Base-by-base conservation (phyloP, 2,113 vertebrate genomes). In the Physeter macrocephalus region DNA sequence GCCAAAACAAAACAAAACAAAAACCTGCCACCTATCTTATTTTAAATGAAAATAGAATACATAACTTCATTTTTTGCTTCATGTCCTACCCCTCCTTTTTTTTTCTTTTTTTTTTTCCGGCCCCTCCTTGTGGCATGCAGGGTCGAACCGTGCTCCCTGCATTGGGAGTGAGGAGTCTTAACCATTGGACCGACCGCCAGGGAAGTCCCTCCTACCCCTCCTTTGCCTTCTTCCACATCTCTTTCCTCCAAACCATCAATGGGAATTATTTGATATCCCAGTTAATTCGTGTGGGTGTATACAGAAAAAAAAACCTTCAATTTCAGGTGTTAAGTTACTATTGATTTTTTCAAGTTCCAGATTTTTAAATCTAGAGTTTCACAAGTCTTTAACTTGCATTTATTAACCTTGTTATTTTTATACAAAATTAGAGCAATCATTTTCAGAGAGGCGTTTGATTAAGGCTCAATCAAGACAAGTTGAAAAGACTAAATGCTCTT, bases 371-470 rank as follows among this genome's bases (percentile, higher is more conserved):
- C 41, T 69, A 69, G 67, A 87, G 13, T 41, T 77, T 85, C 62
- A 82, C 31, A 83, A 77, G 52, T 81, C 59, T 67, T 94, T 41
- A 77, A 72, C 34, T 91, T 93, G 43, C 31, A 3, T 77, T 89
- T 93, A 86, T 57, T 95, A 88, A 96, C 78, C 17, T 89, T 95
- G 59, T 54, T 93, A 59, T 93, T 96, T 92, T 95, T 88, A 86
- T 72, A 85, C 72, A 95, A 94, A 93, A 94, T 64, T 74, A 84
- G 27, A 94, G 34, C 82, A 69, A 59, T 88, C 62, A 62, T 71
- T 78, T 78, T 90, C 59, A 81, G 66, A 85, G 46, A 34, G 14
- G 21, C 29, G 39, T 92, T 94, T 88, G 62, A 93, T 91, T 52
- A 93, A 95, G 49, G n/a, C 52, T 92, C 59, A 64, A 5, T 93